Evolutionary conservation across 1,140 invertebrate species (phyloP), one percentile per base, ranked within the genome.

Genomic region (Drosophila prosaltans): DNA sequence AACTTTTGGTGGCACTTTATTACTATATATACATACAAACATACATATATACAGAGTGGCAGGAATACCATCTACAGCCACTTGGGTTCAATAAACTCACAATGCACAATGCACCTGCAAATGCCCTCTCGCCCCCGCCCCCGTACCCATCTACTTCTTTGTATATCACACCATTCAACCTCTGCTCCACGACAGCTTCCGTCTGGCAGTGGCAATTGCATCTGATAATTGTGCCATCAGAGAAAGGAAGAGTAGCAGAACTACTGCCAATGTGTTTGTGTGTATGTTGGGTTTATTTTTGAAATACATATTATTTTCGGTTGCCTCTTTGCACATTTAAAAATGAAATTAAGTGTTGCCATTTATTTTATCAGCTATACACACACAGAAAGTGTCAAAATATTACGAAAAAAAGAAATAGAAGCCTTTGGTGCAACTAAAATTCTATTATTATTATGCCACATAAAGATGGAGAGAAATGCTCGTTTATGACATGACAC

Each of bases 201-300:
- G 80, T 70, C 68, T 66, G 74, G 41, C 65, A 67, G 26, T 77
- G 24, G 73, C 55, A 78, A 68, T 65, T 67, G 78, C 82, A 85
- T 75, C 75, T 68, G 82, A 85, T 85, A 85, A 85, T 85, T 85
- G 82, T 81, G 79, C 71, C 63, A 65, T 81, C 82, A 85, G 36
- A 85, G 36, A 59, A 28, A 51, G 21, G 48, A 41, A 36, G 43
- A 60, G 74, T 66, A 70, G 57, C 48, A 65, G 8, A 24, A 60
- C 68, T 54, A 64, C 73, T 48, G n/a, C 45, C 40, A 66, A 72
- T 78, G 3, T 36, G 32, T 36, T 1, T 36, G 32, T 36, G 32
- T 36, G 6, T 36, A 7, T 58, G 51, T 58, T 54, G 54, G 51
- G 45, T 83, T 80, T 83, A 83, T 83, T 84, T 84, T 85, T 75